phyloP scores from a whole-genome alignment of 2,113 vertebrate genomes.

The Channa argus region DNA sequence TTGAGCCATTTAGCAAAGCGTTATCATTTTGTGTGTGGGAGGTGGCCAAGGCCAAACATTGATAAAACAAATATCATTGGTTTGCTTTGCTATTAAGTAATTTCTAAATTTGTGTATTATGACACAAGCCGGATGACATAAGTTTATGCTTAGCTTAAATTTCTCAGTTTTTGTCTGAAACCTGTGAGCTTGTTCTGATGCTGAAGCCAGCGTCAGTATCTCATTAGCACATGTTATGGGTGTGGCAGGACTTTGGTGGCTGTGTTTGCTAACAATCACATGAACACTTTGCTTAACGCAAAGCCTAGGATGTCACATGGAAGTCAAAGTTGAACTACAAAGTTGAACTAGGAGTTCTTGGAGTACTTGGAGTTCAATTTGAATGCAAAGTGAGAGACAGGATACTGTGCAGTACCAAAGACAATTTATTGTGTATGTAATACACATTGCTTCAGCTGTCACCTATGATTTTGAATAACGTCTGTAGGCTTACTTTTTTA shows the following conservation, averaged over 20 bases:
- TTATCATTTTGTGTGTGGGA: background rate
- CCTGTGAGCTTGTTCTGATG: constrained; percentile 3
- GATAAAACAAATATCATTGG: background rate
- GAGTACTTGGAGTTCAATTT: too few relatives aligned
- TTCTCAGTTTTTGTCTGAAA: background rate
- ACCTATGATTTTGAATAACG: background rate
- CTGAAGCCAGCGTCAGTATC: constrained; percentile 13
- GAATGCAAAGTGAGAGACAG: constrained; percentile 1
- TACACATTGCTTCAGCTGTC: background rate
- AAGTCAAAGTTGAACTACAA: constrained; percentile 19
- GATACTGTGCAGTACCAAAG: background rate
- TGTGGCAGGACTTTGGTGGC: constrained; percentile 1
- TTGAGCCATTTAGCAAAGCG: too few relatives aligned
- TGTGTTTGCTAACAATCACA: constrained; percentile 57
- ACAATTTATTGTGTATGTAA: background rate
- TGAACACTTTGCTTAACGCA: constrained; percentile 21
- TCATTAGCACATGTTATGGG: constrained; percentile 35
- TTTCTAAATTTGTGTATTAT: background rate
- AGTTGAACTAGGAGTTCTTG: too few relatives aligned
- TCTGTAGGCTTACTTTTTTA: background rate
- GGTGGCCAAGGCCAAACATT: background rate
- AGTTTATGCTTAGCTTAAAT: background rate
- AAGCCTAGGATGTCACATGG: constrained; percentile 3
- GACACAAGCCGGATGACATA: too few relatives aligned
- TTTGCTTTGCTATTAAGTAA: too few relatives aligned